These are phyloP conservation scores for Parnassius smintheus DNA, from an alignment of 2,888 invertebrate species.

Conservation along the genomic window DNA sequence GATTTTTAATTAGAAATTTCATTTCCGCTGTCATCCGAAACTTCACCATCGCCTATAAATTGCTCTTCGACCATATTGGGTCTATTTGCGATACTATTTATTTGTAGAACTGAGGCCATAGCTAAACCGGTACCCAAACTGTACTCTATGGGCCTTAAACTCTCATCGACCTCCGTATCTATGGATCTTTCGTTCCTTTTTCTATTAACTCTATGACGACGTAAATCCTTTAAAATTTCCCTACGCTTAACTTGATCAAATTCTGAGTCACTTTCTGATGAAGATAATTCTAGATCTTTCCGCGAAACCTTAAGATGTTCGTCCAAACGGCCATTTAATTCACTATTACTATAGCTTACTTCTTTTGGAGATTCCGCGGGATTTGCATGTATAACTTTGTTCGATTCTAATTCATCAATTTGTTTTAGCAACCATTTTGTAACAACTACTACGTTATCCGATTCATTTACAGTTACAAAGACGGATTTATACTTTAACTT, in stretches of 20 bases:
- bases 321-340: constrained; percentile 31
- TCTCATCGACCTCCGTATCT: constrained; percentile 60
- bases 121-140: constrained; percentile 74
- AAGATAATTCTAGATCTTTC: constrained; percentile 58
- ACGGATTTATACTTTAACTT: constrained; percentile 47
- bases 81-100: constrained; percentile 46
- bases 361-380: constrained; percentile 45
- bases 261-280: constrained; percentile 64
- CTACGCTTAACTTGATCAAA: constrained; percentile 43
- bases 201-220: constrained; percentile 56
- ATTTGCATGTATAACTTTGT: constrained; percentile 33
- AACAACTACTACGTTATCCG: constrained; percentile 37
- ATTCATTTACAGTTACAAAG: constrained; percentile 43
- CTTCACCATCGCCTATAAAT: constrained; percentile 71
- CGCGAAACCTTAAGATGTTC: constrained; percentile 45
- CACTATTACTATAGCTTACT: neutral
- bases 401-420: constrained; percentile 18
- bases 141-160: constrained; percentile 70
- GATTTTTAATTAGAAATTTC: constrained; percentile 36
- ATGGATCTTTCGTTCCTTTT: constrained; percentile 39
- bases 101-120: constrained; percentile 71
- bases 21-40: constrained; percentile 72
- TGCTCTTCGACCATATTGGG: constrained; percentile 62
- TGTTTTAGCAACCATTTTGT: constrained; percentile 51
- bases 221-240: constrained; percentile 55